A percentile compares a stretch with the other conserved stretches of the same genome.
Conservation (phyloP, 2,113 vertebrate species). For the Colaptes auratus region DNA sequence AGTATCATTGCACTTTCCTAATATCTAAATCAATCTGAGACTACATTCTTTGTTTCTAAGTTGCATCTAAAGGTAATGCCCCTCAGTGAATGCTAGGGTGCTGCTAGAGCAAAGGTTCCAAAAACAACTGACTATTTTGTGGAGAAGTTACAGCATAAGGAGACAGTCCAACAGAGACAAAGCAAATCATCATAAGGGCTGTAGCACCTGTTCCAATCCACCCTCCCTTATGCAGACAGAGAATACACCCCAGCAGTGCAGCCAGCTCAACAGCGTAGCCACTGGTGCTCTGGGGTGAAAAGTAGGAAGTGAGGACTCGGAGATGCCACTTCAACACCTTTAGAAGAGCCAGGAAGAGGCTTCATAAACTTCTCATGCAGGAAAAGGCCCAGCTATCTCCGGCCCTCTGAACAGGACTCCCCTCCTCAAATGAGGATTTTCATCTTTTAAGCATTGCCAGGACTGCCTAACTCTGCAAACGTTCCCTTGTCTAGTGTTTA, state of each 20-base stretch:
- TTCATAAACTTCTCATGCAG: background rate
- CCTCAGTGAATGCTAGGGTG: background rate
- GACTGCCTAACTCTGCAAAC: background rate
- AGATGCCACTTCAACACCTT: background rate
- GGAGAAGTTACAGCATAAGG: background rate
- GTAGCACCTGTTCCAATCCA: background rate
- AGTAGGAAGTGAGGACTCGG: background rate
- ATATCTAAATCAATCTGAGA: background rate
- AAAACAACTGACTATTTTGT: background rate
- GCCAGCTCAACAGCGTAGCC: background rate
- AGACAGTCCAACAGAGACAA: background rate
- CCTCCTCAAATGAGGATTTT: background rate
- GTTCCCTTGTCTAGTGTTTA: background rate
- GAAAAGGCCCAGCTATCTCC: background rate
- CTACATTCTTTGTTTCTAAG: background rate
- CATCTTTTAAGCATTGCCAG: background rate
- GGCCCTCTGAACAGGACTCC: background rate
- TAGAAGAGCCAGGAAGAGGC: background rate
- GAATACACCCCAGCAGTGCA: no score
- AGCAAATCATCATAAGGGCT: background rate
- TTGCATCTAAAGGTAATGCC: background rate
- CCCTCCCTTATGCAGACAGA: fast-evolving
- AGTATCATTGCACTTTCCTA: background rate
- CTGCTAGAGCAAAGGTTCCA: background rate
- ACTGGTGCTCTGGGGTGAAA: background rate